Evolutionary conservation across 2,113 vertebrate species (phyloP).

Genomic region (Nibea coibor): DNA sequence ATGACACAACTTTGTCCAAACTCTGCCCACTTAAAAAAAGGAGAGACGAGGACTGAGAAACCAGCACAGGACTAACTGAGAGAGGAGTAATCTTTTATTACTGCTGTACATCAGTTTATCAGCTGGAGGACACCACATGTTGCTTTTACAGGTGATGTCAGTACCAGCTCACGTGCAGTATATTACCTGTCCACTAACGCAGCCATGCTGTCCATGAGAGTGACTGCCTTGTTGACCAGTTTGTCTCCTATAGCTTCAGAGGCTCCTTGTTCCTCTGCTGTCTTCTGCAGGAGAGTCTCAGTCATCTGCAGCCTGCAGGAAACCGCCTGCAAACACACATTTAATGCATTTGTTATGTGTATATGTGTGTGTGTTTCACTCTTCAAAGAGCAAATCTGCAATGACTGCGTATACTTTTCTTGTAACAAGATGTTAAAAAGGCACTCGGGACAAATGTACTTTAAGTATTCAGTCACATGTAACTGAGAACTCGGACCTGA

Average conservation of each 20-base stretch:
- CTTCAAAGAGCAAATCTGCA: not conserved
- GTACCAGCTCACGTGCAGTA: not conserved
- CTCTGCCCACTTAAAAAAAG: not conserved
- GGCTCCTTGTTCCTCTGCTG: constrained; percentile 54
- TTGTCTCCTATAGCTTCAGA: constrained; percentile 67
- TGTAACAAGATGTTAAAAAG: not conserved
- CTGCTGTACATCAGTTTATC: not conserved
- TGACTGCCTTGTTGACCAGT: constrained; percentile 67
- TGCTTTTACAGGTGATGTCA: not conserved
- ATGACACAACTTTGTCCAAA: not conserved
- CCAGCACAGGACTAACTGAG: too few species aligned
- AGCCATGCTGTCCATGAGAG: constrained; percentile 74
- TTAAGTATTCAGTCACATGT: not conserved
- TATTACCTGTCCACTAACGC: constrained; percentile 71
- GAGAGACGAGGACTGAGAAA: not conserved
- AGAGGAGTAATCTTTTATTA: not conserved
- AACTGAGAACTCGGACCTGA: not conserved
- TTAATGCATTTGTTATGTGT: not conserved
- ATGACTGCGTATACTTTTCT: constrained; percentile 21
- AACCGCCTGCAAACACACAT: constrained; percentile 62
- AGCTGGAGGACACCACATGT: not conserved
- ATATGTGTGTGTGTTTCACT: not conserved
- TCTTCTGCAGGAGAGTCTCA: constrained; percentile 68
- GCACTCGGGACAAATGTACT: not conserved
- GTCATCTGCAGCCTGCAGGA: constrained; percentile 70